Evolutionary conservation across 2,888 invertebrate species (phyloP).

Genomic region (Rhogogaster chlorosoma): DNA sequence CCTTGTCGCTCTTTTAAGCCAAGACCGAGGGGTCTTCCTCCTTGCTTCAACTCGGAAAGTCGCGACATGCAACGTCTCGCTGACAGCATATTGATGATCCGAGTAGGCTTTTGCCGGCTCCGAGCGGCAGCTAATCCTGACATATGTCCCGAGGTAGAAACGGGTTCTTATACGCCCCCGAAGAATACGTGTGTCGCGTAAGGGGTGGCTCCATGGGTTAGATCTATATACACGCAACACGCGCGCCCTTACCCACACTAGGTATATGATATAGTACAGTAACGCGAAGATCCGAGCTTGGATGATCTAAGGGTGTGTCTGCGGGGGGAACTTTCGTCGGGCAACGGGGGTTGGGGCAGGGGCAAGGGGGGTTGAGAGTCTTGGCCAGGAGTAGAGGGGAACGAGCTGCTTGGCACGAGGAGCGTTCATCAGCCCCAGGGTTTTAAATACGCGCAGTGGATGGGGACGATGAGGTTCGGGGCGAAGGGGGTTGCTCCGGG

Average conservation of each 20-base stretch:
- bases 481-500: conserved; percentile 21
- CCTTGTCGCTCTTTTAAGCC: conserved; percentile 37
- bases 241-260: conserved; percentile 18
- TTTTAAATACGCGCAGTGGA: conserved; percentile 77
- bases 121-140: conserved; percentile 52
- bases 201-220: conserved; percentile 12
- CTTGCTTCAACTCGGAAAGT: conserved; percentile 32
- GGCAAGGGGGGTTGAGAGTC: conserved; percentile 57
- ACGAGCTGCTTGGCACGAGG: conserved; percentile 74
- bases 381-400: conserved; percentile 57
- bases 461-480: conserved; percentile 43
- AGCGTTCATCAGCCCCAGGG: conserved; percentile 78
- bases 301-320: conserved; percentile 46
- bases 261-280: conserved; percentile 20
- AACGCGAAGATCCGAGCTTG: conserved; percentile 41
- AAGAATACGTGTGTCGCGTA: conserved; percentile 45
- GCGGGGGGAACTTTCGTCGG: conserved; percentile 50
- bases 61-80: conserved; percentile 50
- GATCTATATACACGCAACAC: conserved; percentile 5
- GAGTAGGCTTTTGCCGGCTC: conserved; percentile 48
- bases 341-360: conserved; percentile 22
- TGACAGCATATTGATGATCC: conserved; percentile 53
- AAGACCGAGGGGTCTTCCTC: background rate
- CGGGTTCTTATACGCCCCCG: conserved; percentile 45
- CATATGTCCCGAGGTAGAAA: conserved; percentile 49